Evolutionary conservation across 2,888 invertebrate species (phyloP).

Genomic region (Tetragonula carbonaria): DNA sequence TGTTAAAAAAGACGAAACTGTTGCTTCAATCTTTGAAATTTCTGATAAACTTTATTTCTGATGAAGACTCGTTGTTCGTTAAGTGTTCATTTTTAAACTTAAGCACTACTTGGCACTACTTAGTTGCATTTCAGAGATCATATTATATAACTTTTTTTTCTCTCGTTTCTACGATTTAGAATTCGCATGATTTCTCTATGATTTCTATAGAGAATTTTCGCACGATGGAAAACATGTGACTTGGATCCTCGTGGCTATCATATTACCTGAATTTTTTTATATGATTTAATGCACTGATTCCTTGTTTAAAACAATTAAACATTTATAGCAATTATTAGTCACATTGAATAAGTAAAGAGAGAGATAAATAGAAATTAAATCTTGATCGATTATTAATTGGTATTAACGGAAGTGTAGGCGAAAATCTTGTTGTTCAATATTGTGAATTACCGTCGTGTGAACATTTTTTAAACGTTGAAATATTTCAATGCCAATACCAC

Average conservation of each 20-base stretch:
- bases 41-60: background rate
- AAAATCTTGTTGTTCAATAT: background rate
- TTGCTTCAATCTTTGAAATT: background rate
- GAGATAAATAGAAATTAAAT: background rate
- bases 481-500: background rate
- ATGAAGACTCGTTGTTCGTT: background rate
- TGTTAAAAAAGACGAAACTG: background rate
- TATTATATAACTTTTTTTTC: background rate
- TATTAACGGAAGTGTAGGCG: background rate
- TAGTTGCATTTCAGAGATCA: background rate
- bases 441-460: background rate
- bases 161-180: background rate
- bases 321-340: background rate
- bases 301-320: background rate
- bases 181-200: background rate
- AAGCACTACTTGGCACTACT: background rate
- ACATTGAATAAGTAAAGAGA: background rate
- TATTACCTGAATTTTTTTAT: background rate
- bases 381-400: background rate
- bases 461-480: background rate
- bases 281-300: background rate
- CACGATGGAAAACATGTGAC: slow-evolving; percentile 56
- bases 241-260: slow-evolving; percentile 51
- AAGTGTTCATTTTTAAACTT: background rate
- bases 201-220: background rate